Conservation (phyloP, 2,113 vertebrate species). For the Urocolius indicus region DNA sequence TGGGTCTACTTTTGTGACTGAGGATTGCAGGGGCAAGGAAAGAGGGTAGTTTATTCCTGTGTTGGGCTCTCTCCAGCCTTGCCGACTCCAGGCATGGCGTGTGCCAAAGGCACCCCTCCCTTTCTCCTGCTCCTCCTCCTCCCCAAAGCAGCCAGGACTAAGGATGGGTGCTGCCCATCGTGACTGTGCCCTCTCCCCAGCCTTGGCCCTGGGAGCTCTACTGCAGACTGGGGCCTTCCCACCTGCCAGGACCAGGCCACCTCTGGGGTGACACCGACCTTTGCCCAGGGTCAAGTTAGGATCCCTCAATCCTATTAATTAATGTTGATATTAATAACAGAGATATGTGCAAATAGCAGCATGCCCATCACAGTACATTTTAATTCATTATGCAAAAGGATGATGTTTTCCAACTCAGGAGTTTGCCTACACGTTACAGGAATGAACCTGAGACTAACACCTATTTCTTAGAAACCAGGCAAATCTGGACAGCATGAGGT, state of each 20-base stretch:
- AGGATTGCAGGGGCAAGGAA: slow-evolving; percentile 48
- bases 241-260: neutral
- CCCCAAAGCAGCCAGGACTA: neutral
- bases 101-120: slow-evolving; percentile 46
- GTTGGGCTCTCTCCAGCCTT: neutral
- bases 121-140: neutral
- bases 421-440: neutral
- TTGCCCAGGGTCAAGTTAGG: neutral
- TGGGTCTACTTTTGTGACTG: slow-evolving; percentile 62
- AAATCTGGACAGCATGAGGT: neutral
- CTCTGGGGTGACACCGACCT: neutral
- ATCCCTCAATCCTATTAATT: neutral
- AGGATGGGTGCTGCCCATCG: neutral
- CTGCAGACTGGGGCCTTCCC: neutral
- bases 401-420: slow-evolving; percentile 5
- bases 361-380: neutral
- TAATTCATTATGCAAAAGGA: neutral
- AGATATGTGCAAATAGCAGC: neutral
- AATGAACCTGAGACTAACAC: neutral
- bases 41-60: neutral
- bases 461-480: neutral
- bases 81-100: neutral
- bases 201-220: neutral
- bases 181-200: neutral
- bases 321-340: neutral